Evolutionary conservation across 2,888 invertebrate genomes (phyloP), one percentile per base, ranked within the genome.

Genomic region (Furcula furcula): DNA sequence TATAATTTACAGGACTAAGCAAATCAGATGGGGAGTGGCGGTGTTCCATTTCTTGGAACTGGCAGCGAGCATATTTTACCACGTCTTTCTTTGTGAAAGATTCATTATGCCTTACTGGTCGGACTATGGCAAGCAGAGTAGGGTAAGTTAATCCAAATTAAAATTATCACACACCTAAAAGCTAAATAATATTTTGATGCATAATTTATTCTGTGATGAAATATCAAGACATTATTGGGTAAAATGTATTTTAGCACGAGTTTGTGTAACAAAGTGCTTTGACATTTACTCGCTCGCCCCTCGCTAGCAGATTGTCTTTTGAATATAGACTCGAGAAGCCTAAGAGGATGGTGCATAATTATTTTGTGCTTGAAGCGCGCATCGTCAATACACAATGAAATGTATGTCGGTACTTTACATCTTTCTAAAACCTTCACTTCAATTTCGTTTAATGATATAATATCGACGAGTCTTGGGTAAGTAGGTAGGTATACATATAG

Each of bases 41-140:
- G 57, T 92, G 0, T 90, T 88, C 55, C 92, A 94, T 62, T 90
- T 95, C 14, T 44, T 91, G 11, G 97, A 98, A 85, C 93, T 97
- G 0, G 68, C 94, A 0, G 93, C 93, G n/a, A 91, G 94, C 26
- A 91, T 97, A 31, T 93, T 97, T 61, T 94, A 94, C 71, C 91
- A 93, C 44, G 94, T 95, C 67, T 95, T 96, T 61, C 90, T 97
- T 19, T 92, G 95, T 76, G 94, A 95, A 59, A 90, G 94, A 22
- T 94, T 95, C 75, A 91, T 97, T 29, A 65, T 91, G 28, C 94
- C 94, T 0, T 89, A 90, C 36, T 94, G 93, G 82, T 86, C 90
- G 7, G 87, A 92, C 50, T 93, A 92, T 50, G 93, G 94, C 0
- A 90, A 90, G 56, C 80, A 71, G 70, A 62, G 64, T 3, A 67